Evolutionary conservation across 2,888 invertebrate genomes (phyloP), one percentile per base, ranked within the genome.

Genomic region (Macropis europaea): DNA sequence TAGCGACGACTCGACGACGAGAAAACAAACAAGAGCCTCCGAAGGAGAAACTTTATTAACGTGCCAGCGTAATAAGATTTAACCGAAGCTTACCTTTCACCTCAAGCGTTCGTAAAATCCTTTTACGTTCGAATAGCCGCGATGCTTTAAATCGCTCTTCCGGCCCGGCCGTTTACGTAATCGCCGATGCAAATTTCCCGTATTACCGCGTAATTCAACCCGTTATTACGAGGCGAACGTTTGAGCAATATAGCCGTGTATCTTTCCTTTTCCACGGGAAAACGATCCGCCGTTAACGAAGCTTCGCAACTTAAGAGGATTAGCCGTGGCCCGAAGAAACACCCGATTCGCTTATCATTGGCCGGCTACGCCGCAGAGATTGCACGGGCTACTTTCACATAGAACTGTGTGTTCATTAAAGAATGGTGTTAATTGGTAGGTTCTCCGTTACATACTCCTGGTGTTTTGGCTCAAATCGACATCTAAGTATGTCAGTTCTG

Each of bases 41-140:
- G 32, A 32, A 11, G 42, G 6, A 30, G 15, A 28, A 63, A 54
- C 47, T 67, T 40, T 50, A 56, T 68, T 36, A 42, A 38, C 40
- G 34, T 34, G 13, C 7, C 34, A 19, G 22, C 38, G 24, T 47
- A 67, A 67, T 17, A 19, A 40, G 38, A 67, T 53, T 66, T 40
- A 53, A 17, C 13, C 9, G 11, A 13, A 13, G 61, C 66, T 61
- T 38, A 30, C 24, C 19, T 13, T 26, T 17, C 11, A 15, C 45
- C 13, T 13, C 26, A 17, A 40, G 28, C 24, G 19, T 19, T 57
- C 40, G 24, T n/a, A 30, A 47, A 52, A 53, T 45, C 45, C 38
- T 32, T 30, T 61, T 52, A 47, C 9, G 34, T 4, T 52, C 24
- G 52, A 45, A 45, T 42, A 40, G 26, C 15, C 24, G 11, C 15